Evolutionary conservation across 2,113 vertebrate genomes (phyloP).

Genomic region (Puntigrus tetrazona): DNA sequence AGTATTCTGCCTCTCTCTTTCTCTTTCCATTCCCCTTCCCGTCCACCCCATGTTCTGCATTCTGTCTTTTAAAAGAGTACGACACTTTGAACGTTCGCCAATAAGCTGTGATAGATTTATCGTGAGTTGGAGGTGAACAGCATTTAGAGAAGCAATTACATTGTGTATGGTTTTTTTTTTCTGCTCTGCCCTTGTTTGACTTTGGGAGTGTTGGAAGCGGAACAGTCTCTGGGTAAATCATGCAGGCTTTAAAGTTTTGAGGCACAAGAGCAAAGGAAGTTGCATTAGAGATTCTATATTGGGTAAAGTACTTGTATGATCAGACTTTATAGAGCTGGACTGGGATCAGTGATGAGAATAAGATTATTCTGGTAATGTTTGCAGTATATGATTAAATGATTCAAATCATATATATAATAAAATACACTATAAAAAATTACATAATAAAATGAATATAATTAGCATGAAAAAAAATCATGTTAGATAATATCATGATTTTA

Average conservation of each 20-base stretch:
- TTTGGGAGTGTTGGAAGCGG: constrained; percentile 33
- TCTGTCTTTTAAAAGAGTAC: constrained; percentile 9
- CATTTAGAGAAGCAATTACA: constrained; percentile 46
- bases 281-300: not conserved
- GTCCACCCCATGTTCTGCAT: not conserved
- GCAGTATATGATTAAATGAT: no score
- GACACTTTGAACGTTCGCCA: constrained; percentile 12
- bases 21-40: not conserved
- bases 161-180: constrained; percentile 19
- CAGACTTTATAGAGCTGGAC: not conserved
- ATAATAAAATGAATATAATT: no score
- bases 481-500: no score
- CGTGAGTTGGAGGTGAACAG: constrained; percentile 27
- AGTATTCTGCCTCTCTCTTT: not conserved
- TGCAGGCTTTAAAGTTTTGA: constrained; percentile 5
- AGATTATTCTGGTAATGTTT: not conserved
- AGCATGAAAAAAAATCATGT: no score
- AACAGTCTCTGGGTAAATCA: constrained; percentile 17
- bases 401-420: no score
- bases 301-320: not conserved
- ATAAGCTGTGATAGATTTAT: constrained; percentile 33
- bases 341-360: not conserved
- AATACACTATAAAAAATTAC: no score
- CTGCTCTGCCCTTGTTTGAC: constrained; percentile 41
- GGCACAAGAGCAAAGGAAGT: not conserved